A percentile compares a stretch with the other conserved stretches of the same genome.
Conservation (phyloP, 2,888 invertebrate genomes). For the Drosophila mettleri region DNA sequence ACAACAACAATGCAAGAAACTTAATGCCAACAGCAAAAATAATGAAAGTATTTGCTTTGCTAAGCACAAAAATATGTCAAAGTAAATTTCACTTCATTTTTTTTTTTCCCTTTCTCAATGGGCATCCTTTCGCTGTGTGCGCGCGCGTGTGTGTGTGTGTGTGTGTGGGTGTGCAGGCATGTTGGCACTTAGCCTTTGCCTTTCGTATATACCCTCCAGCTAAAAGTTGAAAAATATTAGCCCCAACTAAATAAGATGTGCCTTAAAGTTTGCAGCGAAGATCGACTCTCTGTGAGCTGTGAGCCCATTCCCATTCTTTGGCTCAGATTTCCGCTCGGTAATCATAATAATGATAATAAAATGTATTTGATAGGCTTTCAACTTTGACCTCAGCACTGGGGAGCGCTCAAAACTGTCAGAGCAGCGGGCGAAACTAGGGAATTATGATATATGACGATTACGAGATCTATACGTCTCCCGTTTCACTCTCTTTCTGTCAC, state of each 20-base stretch:
- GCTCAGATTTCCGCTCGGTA: not conserved
- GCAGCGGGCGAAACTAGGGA: conserved; percentile 22
- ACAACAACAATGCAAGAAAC: conserved; percentile 73
- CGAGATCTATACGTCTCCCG: conserved; percentile 30
- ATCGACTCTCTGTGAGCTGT: no score
- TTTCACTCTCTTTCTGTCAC: not conserved
- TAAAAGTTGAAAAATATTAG: not conserved
- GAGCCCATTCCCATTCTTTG: no score
- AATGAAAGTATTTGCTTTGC: conserved; percentile 82
- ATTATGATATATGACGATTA: conserved; percentile 61
- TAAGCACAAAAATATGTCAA: conserved; percentile 83
- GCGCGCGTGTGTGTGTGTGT: conserved; percentile 16
- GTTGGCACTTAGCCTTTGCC: conserved; percentile 53
- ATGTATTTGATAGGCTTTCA: conserved; percentile 5
- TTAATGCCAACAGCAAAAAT: conserved; percentile 81
- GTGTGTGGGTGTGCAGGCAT: conserved; percentile 40
- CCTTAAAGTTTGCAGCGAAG: conserved; percentile 6
- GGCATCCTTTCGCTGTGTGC: conserved; percentile 54
- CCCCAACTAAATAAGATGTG: conserved; percentile 1
- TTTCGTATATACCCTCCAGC: conserved; percentile 23
- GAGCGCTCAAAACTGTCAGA: conserved; percentile 19
- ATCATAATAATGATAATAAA: conserved; percentile 1
- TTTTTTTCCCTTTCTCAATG: conserved; percentile 36
- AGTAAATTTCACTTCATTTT: conserved; percentile 81
- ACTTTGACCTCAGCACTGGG: not conserved